These are phyloP conservation scores for Erpetoichthys calabaricus DNA, from an alignment of 2,797 vertebrate species.

Conservation along the genomic window DNA sequence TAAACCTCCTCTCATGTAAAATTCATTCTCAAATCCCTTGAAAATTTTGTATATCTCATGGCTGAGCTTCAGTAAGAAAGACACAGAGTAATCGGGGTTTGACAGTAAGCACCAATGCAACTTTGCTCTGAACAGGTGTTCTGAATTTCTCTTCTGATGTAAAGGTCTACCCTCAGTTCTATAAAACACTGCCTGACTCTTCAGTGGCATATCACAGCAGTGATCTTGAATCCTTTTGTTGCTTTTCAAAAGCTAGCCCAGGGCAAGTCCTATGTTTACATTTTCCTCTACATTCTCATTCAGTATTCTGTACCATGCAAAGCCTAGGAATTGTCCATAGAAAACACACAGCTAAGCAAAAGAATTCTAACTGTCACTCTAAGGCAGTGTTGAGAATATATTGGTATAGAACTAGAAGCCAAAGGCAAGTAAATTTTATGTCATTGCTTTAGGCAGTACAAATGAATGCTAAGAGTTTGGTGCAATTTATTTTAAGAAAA, in stretches of 20 bases:
- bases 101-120: slow-evolving; percentile 43
- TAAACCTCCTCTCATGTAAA: slow-evolving; percentile 31
- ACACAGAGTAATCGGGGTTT: slow-evolving; percentile 42
- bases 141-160: slow-evolving; percentile 16
- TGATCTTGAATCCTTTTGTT: slow-evolving; percentile 19
- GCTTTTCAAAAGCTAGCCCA: slow-evolving; percentile 27
- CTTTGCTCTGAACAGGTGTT: slow-evolving; percentile 32
- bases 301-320: slow-evolving; percentile 26
- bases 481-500: background rate
- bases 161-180: slow-evolving; percentile 14
- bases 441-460: slow-evolving; percentile 1
- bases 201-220: slow-evolving; percentile 35
- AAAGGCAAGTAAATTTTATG: background rate
- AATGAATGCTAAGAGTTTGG: background rate
- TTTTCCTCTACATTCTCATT: slow-evolving; percentile 23
- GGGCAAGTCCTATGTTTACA: slow-evolving; percentile 38
- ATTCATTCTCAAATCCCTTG: slow-evolving; percentile 29
- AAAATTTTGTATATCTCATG: slow-evolving; percentile 40
- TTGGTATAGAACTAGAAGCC: background rate
- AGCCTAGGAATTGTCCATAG: slow-evolving; percentile 31
- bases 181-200: slow-evolving; percentile 20
- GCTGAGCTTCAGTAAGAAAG: slow-evolving; percentile 28
- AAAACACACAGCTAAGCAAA: slow-evolving; percentile 21
- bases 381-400: slow-evolving; percentile 11
- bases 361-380: slow-evolving; percentile 22